Conservation (phyloP, 2,888 invertebrate species). For the Coenonympha arcania region DNA sequence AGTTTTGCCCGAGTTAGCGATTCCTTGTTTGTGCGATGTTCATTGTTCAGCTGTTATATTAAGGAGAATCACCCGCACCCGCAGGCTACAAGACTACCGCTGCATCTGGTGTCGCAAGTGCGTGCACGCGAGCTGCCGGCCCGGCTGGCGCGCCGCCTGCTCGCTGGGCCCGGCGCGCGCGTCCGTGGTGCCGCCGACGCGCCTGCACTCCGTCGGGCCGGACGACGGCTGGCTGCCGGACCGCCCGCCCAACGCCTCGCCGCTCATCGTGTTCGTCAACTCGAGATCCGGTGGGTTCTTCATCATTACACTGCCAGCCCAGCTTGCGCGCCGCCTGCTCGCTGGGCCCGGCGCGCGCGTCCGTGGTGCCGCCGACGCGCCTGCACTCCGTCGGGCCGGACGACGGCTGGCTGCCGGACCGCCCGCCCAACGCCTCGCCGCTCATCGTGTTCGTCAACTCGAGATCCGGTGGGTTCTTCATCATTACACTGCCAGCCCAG, state of each 20-base stretch:
- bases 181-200: conserved; percentile 94
- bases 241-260: conserved; percentile 87
- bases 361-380: conserved; percentile 94
- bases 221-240: conserved; percentile 94
- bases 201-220: conserved; percentile 89
- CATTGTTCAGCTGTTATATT: too few relatives aligned
- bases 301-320: conserved; percentile 79
- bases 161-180: conserved; percentile 90
- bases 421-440: conserved; percentile 89
- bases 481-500: conserved; percentile 81
- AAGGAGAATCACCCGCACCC: neutral
- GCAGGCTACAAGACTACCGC: conserved; percentile 93
- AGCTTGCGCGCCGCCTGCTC: conserved; percentile 85
- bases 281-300: conserved; percentile 84
- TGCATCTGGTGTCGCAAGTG: conserved; percentile 96
- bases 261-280: conserved; percentile 97
- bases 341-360: conserved; percentile 90
- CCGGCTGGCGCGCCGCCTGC: conserved; percentile 84
- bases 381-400: conserved; percentile 92
- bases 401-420: conserved; percentile 90
- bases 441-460: conserved; percentile 98
- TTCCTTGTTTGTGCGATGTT: too few relatives aligned
- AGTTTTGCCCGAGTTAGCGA: too few relatives aligned
- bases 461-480: conserved; percentile 79
- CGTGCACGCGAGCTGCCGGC: conserved; percentile 93